Evolutionary conservation across 2,113 vertebrate species (phyloP).

Genomic region (Oriolus oriolus): DNA sequence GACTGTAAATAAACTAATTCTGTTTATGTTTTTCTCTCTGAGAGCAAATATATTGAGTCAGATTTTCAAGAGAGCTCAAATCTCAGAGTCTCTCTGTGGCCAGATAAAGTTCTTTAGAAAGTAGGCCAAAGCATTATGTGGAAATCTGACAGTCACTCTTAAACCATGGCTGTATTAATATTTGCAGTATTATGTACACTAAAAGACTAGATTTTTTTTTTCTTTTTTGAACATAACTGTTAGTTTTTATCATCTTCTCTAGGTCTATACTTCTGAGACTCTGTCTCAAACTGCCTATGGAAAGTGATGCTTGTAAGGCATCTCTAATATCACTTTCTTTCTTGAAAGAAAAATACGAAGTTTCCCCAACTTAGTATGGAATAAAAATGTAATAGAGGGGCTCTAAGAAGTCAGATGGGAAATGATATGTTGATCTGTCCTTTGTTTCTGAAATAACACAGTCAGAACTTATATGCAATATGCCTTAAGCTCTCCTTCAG

Average conservation of each 20-base stretch:
- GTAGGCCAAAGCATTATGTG: constrained; percentile 7
- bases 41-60: not conserved
- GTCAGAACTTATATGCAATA: not conserved
- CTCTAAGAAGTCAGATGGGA: not conserved
- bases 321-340: not conserved
- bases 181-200: not conserved
- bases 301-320: not conserved
- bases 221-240: not conserved
- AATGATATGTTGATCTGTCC: not conserved
- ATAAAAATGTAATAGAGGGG: not conserved
- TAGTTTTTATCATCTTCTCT: not conserved
- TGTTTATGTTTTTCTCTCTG: not conserved
- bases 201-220: not conserved
- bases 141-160: not conserved
- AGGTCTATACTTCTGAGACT: not conserved
- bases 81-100: not conserved
- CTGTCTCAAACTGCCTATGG: not conserved
- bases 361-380: not conserved
- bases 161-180: not conserved
- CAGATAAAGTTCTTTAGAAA: constrained; percentile 20
- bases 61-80: not conserved
- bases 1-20: not conserved
- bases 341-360: not conserved
- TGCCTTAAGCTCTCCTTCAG: not conserved
- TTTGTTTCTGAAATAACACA: not conserved